Conservation (phyloP, 1,140 invertebrate genomes). For the Eumeta japonica region DNA sequence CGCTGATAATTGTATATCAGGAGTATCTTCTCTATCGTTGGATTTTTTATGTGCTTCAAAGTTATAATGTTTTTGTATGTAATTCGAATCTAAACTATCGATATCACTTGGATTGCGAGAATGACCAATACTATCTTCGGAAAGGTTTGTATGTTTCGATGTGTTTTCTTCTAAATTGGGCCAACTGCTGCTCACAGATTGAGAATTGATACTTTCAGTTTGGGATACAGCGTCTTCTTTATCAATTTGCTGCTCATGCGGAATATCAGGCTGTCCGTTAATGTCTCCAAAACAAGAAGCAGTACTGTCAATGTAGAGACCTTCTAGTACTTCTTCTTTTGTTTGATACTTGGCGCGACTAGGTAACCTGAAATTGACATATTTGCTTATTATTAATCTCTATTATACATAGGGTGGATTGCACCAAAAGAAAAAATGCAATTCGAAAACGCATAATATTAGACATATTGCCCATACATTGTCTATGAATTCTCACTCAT, state of each 20-base stretch:
- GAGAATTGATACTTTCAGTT: constrained; percentile 36
- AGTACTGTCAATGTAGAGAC: constrained; percentile 53
- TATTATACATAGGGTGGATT: no score
- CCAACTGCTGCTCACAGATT: constrained; percentile 45
- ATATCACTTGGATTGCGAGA: constrained; percentile 60
- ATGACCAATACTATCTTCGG: constrained; percentile 48
- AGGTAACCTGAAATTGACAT: constrained; percentile 42
- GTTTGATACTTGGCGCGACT: constrained; percentile 52
- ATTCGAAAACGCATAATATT: no score
- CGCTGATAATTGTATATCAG: constrained; percentile 47
- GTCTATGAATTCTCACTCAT: no score
- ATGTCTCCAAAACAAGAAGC: constrained; percentile 54
- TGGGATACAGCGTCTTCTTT: constrained; percentile 33
- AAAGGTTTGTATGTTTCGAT: constrained; percentile 37
- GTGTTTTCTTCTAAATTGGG: constrained; percentile 44
- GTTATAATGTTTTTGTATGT: constrained; percentile 60
- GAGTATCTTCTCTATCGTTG: constrained; percentile 47
- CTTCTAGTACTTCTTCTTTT: constrained; percentile 54
- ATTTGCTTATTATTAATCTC: no score
- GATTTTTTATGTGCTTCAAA: constrained; percentile 47
- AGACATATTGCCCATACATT: no score
- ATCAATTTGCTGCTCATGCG: constrained; percentile 27
- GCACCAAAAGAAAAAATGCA: no score
- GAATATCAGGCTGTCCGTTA: constrained; percentile 40
- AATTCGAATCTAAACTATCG: constrained; percentile 66